phyloP scores from a whole-genome alignment of 2,113 vertebrate species.

The Pelmatolapia mariae region DNA sequence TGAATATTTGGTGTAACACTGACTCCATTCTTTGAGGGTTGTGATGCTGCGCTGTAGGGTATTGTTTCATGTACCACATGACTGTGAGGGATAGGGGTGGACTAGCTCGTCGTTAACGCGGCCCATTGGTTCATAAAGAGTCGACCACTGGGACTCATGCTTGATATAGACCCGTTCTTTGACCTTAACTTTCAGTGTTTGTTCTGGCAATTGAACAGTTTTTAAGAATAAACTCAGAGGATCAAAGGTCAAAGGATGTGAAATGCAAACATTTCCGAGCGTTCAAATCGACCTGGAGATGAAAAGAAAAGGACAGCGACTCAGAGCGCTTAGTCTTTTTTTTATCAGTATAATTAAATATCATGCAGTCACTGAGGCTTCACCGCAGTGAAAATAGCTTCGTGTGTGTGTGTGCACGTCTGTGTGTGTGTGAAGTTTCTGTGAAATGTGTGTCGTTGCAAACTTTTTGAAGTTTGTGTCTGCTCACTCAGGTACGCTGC shows the following conservation, averaged over 20 bases:
- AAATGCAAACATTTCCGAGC: neutral
- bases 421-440: neutral
- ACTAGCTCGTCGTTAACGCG: neutral
- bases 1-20: neutral
- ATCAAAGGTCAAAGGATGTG: neutral
- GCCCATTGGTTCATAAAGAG: neutral
- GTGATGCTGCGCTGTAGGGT: neutral
- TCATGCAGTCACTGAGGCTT: neutral
- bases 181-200: neutral
- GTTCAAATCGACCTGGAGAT: neutral
- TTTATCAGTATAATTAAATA: neutral
- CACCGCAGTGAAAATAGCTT: neutral
- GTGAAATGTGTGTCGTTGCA: neutral
- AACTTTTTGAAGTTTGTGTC: slow-evolving; percentile 10
- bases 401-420: neutral
- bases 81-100: neutral
- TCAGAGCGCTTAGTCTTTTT: neutral
- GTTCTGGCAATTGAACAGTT: neutral
- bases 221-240: neutral
- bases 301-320: neutral
- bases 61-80: neutral
- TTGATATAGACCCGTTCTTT: neutral
- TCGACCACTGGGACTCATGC: neutral
- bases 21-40: neutral
- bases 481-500: neutral